phyloP scores from a whole-genome alignment of 1,140 invertebrate genomes.

The Rhagoletis zephyria region DNA sequence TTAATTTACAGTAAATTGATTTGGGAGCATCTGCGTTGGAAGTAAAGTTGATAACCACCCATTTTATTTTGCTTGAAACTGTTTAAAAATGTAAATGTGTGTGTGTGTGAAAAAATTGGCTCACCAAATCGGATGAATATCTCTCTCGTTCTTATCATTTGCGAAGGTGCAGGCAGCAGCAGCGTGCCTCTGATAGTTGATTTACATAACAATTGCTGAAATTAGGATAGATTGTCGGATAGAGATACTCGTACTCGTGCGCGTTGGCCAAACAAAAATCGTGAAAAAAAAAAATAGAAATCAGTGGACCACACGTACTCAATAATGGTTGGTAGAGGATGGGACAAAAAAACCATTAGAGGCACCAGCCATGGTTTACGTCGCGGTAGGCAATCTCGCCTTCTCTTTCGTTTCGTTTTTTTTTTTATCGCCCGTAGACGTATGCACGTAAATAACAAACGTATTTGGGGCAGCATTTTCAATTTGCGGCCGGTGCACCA shows the following conservation, averaged over 20 bases:
- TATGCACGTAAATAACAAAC: constrained; percentile 20
- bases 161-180: too few relatives aligned
- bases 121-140: not conserved
- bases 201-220: constrained; percentile 6
- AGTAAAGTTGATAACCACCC: not conserved
- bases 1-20: not conserved
- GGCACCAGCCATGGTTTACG: not conserved
- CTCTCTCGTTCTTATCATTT: too few relatives aligned
- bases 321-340: not conserved
- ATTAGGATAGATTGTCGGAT: not conserved
- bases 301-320: not conserved
- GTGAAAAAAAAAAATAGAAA: too few relatives aligned
- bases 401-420: not conserved
- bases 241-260: not conserved
- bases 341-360: not conserved
- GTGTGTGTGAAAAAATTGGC: not conserved
- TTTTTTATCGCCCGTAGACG: not conserved
- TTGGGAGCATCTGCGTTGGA: not conserved
- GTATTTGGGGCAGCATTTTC: constrained; percentile 30
- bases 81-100: too few relatives aligned
- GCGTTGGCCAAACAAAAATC: not conserved
- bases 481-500: not conserved
- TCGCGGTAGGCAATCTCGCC: not conserved
- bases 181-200: not conserved
- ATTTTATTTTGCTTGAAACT: not conserved